phyloP scores from a whole-genome alignment of 2,888 invertebrate genomes.

The Bhutanitis thaidina region DNA sequence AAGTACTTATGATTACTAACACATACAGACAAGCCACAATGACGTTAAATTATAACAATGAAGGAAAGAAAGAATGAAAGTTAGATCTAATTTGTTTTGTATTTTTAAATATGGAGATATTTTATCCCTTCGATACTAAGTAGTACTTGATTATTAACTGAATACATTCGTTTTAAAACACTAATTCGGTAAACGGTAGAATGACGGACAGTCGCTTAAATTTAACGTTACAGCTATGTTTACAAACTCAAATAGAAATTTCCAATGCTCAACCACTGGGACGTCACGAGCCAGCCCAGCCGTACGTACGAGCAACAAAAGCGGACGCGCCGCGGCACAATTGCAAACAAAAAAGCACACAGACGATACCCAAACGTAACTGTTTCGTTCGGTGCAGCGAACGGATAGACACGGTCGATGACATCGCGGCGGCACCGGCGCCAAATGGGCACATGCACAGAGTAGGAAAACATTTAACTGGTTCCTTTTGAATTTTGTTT shows the following conservation, averaged over 20 bases:
- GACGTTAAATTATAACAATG: too few species aligned
- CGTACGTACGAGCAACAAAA: background rate
- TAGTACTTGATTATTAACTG: too few species aligned
- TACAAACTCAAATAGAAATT: background rate
- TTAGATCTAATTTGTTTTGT: too few species aligned
- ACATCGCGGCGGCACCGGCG: constrained; percentile 4
- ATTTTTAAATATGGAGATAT: too few species aligned
- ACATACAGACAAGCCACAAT: too few species aligned
- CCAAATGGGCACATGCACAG: background rate
- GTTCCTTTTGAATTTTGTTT: too few species aligned
- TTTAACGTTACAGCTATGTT: background rate
- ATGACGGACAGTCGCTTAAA: background rate
- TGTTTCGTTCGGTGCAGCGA: constrained; percentile 4
- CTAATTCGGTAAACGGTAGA: background rate
- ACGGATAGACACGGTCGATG: constrained; percentile 9
- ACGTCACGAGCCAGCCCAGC: background rate
- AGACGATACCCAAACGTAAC: constrained; percentile 6
- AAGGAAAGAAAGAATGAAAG: too few species aligned
- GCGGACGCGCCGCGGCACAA: background rate
- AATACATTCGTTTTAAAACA: background rate
- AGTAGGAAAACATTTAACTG: background rate
- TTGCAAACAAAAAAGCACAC: background rate
- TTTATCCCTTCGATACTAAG: too few species aligned
- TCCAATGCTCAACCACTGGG: background rate
- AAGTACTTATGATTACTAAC: too few species aligned